These are phyloP conservation scores for Mercenaria mercenaria DNA, from an alignment of 1,140 invertebrate species.

Conservation along the genomic window DNA sequence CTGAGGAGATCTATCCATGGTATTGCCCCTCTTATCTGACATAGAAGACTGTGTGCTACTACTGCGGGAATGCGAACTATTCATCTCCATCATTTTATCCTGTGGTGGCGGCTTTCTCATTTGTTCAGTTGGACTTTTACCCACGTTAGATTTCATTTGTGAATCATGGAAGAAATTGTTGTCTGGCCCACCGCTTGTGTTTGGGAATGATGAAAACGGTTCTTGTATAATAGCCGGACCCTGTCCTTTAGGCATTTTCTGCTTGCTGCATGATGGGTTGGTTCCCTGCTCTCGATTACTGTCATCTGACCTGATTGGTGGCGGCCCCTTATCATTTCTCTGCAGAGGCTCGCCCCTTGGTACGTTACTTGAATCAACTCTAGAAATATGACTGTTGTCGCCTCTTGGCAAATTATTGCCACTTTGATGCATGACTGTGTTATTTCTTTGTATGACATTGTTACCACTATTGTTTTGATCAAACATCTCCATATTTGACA, in stretches of 20 bases:
- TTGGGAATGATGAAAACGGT: slow-evolving; percentile 53
- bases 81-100: slow-evolving; percentile 57
- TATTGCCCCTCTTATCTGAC: slow-evolving; percentile 42
- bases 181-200: slow-evolving; percentile 41
- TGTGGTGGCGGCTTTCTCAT: slow-evolving; percentile 52
- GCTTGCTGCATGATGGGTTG: slow-evolving; percentile 63
- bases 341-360: slow-evolving; percentile 7
- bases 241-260: slow-evolving; percentile 49
- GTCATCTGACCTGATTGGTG: slow-evolving; percentile 19
- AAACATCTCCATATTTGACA: slow-evolving; percentile 58
- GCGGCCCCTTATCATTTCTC: slow-evolving; percentile 17
- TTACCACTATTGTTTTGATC: slow-evolving; percentile 37
- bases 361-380: slow-evolving; percentile 41
- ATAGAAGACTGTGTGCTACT: slow-evolving; percentile 38
- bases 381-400: slow-evolving; percentile 40
- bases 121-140: slow-evolving; percentile 61
- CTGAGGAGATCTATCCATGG: slow-evolving; percentile 63
- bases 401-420: slow-evolving; percentile 35
- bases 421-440: slow-evolving; percentile 55
- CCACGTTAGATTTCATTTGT: slow-evolving; percentile 60
- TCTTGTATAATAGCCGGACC: slow-evolving; percentile 55
- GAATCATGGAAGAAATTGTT: slow-evolving; percentile 53
- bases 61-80: slow-evolving; percentile 8
- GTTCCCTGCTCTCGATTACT: not conserved
- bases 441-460: slow-evolving; percentile 52